Evolutionary conservation across 2,888 invertebrate genomes (phyloP), one percentile per base, ranked within the genome.

Genomic region (Operophtera brumata): DNA sequence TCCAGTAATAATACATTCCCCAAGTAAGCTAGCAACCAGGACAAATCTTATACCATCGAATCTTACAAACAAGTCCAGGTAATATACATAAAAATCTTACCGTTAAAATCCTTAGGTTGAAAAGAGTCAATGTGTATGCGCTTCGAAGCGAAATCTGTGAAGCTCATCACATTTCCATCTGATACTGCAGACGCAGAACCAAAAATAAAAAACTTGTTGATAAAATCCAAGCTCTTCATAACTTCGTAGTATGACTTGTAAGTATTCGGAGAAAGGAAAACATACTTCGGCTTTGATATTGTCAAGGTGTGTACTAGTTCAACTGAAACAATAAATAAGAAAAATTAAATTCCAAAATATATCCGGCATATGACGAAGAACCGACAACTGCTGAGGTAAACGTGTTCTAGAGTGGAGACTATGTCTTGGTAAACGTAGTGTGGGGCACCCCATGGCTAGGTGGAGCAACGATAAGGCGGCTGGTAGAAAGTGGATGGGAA

Each of bases 231-330:
- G 9, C 26, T 61, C 41, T 58, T 66, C 30, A 84, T 65, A 0
- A 59, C 67, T 28, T 72, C 54, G 44, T 72, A 71, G 57, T 73
- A 78, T 0, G 25, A 64, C 11, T 77, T 69, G 40, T 71, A 78
- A 0, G 76, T 68, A 26, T 66, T 65, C 6, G 73, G 70, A 0
- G 86, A 86, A 6, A 84, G 45, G 46, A 86, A 82, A 8, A 83
- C 55, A 37, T 74, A 80, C 52, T 77, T 83, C 2, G 86, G 84
- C 32, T 77, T 80, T 0, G 86, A 80, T 42, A 85, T 82, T 6
- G 68, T 62, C 28, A 78, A 63, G 1, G 77, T 71, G 58, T 85
- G 83, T 11, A 66, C 54, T n/a, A 86, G 35, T 66, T 86, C 86
- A 65, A 68, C 85, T 86, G 72, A 36, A 71, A 36, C 0, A 36